Base-by-base conservation (phyloP, 1,140 invertebrate species). In the Chrysomallon squamiferum region DNA sequence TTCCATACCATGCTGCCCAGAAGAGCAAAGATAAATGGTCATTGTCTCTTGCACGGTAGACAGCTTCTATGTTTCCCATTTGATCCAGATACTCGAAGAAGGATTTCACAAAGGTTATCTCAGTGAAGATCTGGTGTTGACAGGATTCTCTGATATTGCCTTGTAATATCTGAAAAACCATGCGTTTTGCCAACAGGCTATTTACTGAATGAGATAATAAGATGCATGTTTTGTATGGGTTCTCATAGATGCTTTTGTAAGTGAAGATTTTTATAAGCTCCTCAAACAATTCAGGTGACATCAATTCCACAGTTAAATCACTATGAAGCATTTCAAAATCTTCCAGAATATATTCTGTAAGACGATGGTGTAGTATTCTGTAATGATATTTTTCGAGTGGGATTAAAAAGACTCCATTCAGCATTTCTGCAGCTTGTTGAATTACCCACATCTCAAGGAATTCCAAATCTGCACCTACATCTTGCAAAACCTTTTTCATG, bases 41-140 rank as follows among this genome's bases (percentile, higher is more conserved):
- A 18, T 27, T 30, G 25, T 54, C 50, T 27, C 50, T 20, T 5
- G 50, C 50, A 15, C 50, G 50, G 29, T 54, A 54, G 15, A 54
- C n/a, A 27, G 50, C 50, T 54, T 54, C 50, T 22, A 54, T 25
- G 50, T 20, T 54, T 25, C 50, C 50, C 22, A 54, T 25, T 20
- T 22, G 50, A 54, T 54, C 50, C n/a, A 54, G 50, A 27, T 54
- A 54, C 25, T 54, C 50, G 25, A 54, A 27, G 50, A 54, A 54
- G 25, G n/a, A 15, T 2, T 27, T 27, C 29, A 54, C 25, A 27
- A 54, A 54, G 15, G n/a, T 20, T 13, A 18, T 30, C n/a, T 54
- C 50, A 20, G 50, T 54, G 50, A 54, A 54, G 11, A 30, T 27
- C 29, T 54, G 50, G 29, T 54, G 50, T 22, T 27, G 22, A 22